Conservation (phyloP, 2,113 vertebrate genomes). For the Gracilinanus agilis region DNA sequence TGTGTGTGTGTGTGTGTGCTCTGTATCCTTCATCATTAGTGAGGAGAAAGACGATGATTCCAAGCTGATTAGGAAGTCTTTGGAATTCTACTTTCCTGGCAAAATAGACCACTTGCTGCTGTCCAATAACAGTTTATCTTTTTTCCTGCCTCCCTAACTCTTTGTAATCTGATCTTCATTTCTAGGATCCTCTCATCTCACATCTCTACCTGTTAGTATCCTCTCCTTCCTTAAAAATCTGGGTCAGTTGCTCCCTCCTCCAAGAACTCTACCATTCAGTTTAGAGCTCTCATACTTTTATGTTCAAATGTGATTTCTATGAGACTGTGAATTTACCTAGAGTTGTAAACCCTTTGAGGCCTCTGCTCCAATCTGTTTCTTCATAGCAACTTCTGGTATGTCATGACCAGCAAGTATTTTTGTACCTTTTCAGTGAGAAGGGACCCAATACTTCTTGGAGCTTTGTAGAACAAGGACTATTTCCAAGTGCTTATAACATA, state of each 20-base stretch:
- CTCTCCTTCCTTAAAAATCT: background rate
- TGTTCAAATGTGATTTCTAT: background rate
- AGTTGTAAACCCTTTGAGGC: background rate
- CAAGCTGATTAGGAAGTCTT: background rate
- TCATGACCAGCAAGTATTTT: background rate
- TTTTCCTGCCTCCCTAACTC: background rate
- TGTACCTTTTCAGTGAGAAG: background rate
- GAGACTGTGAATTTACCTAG: background rate
- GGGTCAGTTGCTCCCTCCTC: background rate
- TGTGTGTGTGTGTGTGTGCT: background rate
- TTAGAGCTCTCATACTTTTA: background rate
- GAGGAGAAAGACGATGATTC: conserved; percentile 30
- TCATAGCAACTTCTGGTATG: background rate
- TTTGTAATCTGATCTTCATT: background rate
- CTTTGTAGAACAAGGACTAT: background rate
- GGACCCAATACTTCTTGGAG: background rate
- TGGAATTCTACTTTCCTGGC: background rate
- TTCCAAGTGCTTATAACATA: background rate
- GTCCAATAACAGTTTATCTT: background rate
- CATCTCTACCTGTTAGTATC: background rate
- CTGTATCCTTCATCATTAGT: conserved; percentile 4
- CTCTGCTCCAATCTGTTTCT: background rate
- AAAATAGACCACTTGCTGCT: conserved; percentile 12
- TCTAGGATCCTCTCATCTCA: background rate
- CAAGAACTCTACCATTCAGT: background rate